These are phyloP conservation scores for Lithophane semibrunnea DNA, from an alignment of 2,888 invertebrate species.

Conservation along the genomic window DNA sequence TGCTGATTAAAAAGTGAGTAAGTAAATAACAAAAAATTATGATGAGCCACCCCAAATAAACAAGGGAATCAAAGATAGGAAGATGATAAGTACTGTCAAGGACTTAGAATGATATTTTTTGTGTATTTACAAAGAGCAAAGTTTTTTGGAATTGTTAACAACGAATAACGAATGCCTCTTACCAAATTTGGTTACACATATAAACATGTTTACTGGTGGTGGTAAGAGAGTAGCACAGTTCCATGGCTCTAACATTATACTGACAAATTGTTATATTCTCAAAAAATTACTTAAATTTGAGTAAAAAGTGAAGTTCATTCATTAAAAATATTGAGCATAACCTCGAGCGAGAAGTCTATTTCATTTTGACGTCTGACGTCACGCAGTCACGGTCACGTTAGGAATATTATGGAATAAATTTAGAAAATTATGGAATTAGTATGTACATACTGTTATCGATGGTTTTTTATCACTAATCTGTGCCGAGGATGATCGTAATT, in stretches of 20 bases:
- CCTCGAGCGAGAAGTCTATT: background rate
- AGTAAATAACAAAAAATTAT: background rate
- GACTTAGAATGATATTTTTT: background rate
- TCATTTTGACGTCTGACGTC: too few relatives aligned
- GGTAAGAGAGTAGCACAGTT: slow-evolving; percentile 77
- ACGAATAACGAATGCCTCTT: slow-evolving; percentile 43
- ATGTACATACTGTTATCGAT: background rate
- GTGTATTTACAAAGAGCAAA: background rate
- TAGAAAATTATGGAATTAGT: background rate
- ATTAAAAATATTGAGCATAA: slow-evolving; percentile 4
- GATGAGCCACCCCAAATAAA: background rate
- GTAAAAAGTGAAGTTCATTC: background rate
- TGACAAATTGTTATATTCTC: background rate
- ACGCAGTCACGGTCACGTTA: too few relatives aligned
- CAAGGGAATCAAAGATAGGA: background rate
- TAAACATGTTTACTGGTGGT: slow-evolving; percentile 82
- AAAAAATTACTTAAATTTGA: background rate
- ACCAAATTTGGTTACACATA: slow-evolving; percentile 71
- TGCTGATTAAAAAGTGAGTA: too few relatives aligned
- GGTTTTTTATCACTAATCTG: background rate
- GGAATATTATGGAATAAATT: too few relatives aligned
- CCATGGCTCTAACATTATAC: slow-evolving; percentile 82
- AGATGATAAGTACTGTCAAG: background rate
- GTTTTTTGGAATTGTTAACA: background rate
- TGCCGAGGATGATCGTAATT: background rate